Conservation (phyloP, 1,140 invertebrate genomes). For the Meloidogyne chitwoodi region DNA sequence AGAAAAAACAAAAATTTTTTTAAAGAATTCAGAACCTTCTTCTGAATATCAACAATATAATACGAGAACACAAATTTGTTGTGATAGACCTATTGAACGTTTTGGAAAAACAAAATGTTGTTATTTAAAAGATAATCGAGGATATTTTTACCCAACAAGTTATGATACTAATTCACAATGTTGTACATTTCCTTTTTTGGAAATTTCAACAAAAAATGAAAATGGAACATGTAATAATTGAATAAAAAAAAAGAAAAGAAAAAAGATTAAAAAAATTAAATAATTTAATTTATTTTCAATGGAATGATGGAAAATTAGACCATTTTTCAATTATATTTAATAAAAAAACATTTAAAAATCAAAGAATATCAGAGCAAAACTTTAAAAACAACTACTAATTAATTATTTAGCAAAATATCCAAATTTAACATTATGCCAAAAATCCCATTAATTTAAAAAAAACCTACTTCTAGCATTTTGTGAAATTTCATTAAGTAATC, state of each 20-base stretch:
- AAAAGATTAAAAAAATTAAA: background rate
- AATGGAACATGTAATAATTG: conserved; percentile 17
- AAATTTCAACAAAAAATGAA: conserved; percentile 32
- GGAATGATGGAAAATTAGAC: too few species aligned
- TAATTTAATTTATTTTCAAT: too few species aligned
- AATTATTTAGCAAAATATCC: too few species aligned
- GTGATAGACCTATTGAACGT: conserved; percentile 41
- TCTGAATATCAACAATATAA: conserved; percentile 39
- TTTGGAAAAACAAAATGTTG: conserved; percentile 39
- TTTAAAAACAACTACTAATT: too few species aligned
- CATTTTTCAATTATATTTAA: too few species aligned
- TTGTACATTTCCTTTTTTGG: conserved; percentile 38
- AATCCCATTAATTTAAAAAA: background rate
- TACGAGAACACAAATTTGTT: conserved; percentile 39
- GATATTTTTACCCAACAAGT: conserved; percentile 40
- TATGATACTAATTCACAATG: conserved; percentile 40
- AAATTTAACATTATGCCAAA: background rate
- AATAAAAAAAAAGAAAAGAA: background rate
- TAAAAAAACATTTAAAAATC: too few species aligned
- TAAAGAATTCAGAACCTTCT: conserved; percentile 4
- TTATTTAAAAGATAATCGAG: conserved; percentile 29
- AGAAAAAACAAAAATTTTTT: background rate
- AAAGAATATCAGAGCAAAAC: too few species aligned
- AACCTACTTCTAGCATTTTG: conserved; percentile 50
- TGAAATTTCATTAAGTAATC: conserved; percentile 41